phyloP scores from a whole-genome alignment of 1,140 invertebrate genomes.

The Drosophila aff. region DNA sequence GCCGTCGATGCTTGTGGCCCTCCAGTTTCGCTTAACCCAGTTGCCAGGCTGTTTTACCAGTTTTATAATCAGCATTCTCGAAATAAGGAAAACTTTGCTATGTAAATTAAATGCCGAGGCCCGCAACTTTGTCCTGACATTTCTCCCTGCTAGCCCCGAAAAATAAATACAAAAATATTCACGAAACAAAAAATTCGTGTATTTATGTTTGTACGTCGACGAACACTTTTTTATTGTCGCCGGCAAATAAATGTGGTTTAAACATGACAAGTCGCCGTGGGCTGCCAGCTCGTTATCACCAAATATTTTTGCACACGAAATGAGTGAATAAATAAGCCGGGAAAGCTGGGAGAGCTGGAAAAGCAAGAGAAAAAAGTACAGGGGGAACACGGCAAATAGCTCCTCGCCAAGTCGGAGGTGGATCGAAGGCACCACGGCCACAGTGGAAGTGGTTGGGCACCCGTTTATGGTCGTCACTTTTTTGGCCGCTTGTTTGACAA shows the following conservation, averaged over 20 bases:
- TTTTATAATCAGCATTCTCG: conserved; percentile 75
- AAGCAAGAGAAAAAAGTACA: conserved; percentile 22
- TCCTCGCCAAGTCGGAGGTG: conserved; percentile 14
- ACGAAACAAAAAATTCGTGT: conserved; percentile 32
- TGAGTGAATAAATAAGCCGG: conserved; percentile 77
- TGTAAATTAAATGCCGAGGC: conserved; percentile 80
- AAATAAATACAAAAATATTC: conserved; percentile 19
- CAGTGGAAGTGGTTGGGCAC: conserved; percentile 25
- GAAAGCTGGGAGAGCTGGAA: conserved; percentile 32
- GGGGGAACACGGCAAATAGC: conserved; percentile 44
- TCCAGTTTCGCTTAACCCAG: conserved; percentile 65
- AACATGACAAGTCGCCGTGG: conserved; percentile 79
- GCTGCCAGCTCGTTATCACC: conserved; percentile 78
- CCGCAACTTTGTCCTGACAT: conserved; percentile 70
- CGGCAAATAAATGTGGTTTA: conserved; percentile 80
- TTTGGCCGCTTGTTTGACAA: conserved; percentile 74
- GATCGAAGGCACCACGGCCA: conserved; percentile 13
- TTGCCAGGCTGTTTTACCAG: conserved; percentile 45
- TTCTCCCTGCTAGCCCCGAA: conserved; percentile 36
- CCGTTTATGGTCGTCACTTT: conserved; percentile 79
- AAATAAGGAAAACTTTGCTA: conserved; percentile 76
- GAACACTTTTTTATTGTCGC: conserved; percentile 67
- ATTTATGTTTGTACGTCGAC: conserved; percentile 20
- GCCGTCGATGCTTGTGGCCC: conserved; percentile 45
- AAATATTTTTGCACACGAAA: conserved; percentile 82